Percentiles rank a stretch among this genome's conserved stretches.
Conservation (phyloP, 2,888 invertebrate species). For the Calephelis perditalis region DNA sequence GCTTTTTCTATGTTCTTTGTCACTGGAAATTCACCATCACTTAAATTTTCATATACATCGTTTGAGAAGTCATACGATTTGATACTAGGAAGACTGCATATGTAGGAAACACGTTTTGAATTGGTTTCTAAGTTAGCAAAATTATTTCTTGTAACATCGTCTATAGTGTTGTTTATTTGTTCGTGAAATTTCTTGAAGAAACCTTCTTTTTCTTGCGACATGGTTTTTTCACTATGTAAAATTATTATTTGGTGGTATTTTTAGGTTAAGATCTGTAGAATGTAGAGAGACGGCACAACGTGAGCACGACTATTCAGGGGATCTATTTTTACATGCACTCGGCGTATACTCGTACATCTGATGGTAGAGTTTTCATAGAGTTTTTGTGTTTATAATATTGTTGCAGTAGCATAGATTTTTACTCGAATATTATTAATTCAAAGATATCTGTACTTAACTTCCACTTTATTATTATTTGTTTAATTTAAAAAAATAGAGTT, state of each 20-base stretch:
- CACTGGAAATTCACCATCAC: conserved; percentile 53
- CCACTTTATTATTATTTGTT: too few species aligned
- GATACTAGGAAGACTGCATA: conserved; percentile 72
- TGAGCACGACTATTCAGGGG: conserved; percentile 40
- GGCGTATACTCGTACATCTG: conserved; percentile 41
- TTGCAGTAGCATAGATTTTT: background rate
- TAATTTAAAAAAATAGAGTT: too few species aligned
- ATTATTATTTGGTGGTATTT: conserved; percentile 14
- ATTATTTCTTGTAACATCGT: conserved; percentile 78
- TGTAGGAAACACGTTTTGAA: conserved; percentile 80
- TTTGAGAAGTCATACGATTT: conserved; percentile 69
- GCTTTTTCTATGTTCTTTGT: conserved; percentile 80
- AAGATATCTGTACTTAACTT: too few species aligned
- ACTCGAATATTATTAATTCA: background rate
- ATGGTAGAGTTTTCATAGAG: background rate
- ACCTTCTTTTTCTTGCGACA: conserved; percentile 59
- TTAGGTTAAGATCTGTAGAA: conserved; percentile 46
- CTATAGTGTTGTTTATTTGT: conserved; percentile 72
- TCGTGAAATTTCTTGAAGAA: conserved; percentile 83
- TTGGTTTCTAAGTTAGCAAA: conserved; percentile 81
- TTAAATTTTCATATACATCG: conserved; percentile 54
- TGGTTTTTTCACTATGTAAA: background rate
- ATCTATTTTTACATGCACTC: conserved; percentile 65
- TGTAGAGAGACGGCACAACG: conserved; percentile 50
- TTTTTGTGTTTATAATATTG: background rate